These are phyloP conservation scores for Ophion ellenae DNA, from an alignment of 2,888 invertebrate species.

Conservation along the genomic window DNA sequence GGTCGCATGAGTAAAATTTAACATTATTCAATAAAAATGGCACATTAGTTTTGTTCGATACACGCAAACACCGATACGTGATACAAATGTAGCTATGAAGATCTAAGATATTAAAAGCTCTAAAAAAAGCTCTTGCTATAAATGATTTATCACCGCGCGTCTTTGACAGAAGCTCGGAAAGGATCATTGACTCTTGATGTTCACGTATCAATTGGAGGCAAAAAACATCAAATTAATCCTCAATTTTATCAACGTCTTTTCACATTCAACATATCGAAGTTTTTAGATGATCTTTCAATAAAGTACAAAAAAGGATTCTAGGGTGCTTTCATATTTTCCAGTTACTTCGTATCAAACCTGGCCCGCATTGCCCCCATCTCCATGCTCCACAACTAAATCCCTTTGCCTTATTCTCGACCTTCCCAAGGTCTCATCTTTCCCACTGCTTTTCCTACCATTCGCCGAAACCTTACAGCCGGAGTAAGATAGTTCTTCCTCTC, in stretches of 20 bases:
- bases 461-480: conserved; percentile 45
- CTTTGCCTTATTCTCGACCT: conserved; percentile 23
- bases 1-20: conserved; percentile 15
- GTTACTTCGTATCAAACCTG: not conserved
- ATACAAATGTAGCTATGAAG: too few relatives aligned
- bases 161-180: not conserved
- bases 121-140: not conserved
- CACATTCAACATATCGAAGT: too few relatives aligned
- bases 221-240: not conserved
- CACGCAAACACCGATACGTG: not conserved
- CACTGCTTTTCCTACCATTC: conserved; percentile 50
- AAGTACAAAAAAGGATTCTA: not conserved
- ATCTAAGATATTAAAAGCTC: not conserved
- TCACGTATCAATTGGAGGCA: not conserved
- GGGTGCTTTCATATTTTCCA: not conserved
- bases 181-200: not conserved
- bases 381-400: not conserved
- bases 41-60: not conserved
- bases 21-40: not conserved
- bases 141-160: not conserved
- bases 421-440: conserved; percentile 41
- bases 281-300: too few relatives aligned
- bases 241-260: not conserved
- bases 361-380: not conserved
- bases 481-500: conserved; percentile 47